Base-by-base conservation (phyloP, 1,140 invertebrate genomes). In the Hestina assimilis region DNA sequence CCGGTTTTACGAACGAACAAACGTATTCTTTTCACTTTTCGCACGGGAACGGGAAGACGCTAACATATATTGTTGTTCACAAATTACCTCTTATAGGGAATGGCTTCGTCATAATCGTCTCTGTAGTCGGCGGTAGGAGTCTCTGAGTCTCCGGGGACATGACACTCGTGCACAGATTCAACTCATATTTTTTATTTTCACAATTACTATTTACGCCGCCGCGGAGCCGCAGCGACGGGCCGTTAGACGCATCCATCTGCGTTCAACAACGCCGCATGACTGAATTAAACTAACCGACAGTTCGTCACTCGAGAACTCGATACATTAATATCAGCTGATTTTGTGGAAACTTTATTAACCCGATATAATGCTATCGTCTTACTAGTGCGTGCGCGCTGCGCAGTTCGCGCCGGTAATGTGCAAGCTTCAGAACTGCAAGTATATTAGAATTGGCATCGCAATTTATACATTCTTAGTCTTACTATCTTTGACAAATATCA, bases 81-180 rank as follows among this genome's bases (percentile, higher is more conserved):
- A n/a, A 69, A 73, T 90, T 89, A 92, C 94, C 94, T 91, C 94
- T 90, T 46, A 95, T 94, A 12, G 94, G 95, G 79, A 96, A 95
- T 26, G 94, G 94, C 89, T 96, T 96, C 6, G 95, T 96, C 90
- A 95, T 94, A 41, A 95, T 94, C 9, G 94, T 95, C 73, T 95
- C 94, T 21, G 93, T 92, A 15, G 93, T 94, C 11, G 94, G 93
- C 29, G 93, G 93, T 62, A 92, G 63, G 4, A 92, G 83, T 67
- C 92, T 89, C 54, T 92, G 91, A 6, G 92, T 90, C 72, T 92
- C 91, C 20, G 91, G 80, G n/a, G 90, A 92, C 92, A 93, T 93
- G 0, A 89, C 90, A 83, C 91, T 92, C 1, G 92, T 91, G 72
- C 92, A 92, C 66, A 89, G 72, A 61, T 91, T 91, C 58, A 92